Conservation (phyloP, 30 jellyfish, hydroid and myxozoan genomes). For the Aurelia sp. region DNA sequence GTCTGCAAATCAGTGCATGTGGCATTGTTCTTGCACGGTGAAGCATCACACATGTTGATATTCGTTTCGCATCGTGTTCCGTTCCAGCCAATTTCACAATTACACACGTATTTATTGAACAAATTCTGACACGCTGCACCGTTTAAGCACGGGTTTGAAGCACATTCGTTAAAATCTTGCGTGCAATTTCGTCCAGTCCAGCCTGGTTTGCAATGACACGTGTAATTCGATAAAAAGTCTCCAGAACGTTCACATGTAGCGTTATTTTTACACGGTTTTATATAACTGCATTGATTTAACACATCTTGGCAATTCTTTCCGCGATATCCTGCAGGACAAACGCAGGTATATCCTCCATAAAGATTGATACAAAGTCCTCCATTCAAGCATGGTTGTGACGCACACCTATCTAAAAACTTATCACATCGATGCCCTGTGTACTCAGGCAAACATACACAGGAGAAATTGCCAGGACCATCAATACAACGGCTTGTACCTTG, state of each 20-base stretch:
- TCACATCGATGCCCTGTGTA: conserved; percentile 79
- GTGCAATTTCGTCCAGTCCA: conserved; percentile 93
- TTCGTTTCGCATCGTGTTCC: conserved; percentile 74
- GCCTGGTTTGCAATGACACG: conserved; percentile 84
- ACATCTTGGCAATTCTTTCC: conserved; percentile 72
- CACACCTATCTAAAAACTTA: conserved; percentile 51
- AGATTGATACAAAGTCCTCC: conserved; percentile 79
- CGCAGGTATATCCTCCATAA: conserved; percentile 59
- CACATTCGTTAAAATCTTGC: conserved; percentile 72
- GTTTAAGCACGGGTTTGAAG: conserved; percentile 75
- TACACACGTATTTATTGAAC: conserved; percentile 69
- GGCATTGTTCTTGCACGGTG: conserved; percentile 84
- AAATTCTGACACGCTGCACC: conserved; percentile 66
- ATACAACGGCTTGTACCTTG: conserved; percentile 65
- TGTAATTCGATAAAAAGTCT: conserved; percentile 55
- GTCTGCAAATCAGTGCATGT: conserved; percentile 73
- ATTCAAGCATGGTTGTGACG: conserved; percentile 67
- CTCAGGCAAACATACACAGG: conserved; percentile 68
- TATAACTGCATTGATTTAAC: conserved; percentile 56
- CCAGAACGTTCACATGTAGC: conserved; percentile 82
- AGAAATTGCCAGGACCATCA: conserved; percentile 59
- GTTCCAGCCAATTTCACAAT: conserved; percentile 82
- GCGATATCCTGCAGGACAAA: conserved; percentile 78
- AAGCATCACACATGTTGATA: conserved; percentile 63
- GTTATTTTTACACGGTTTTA: conserved; percentile 78